These are phyloP conservation scores for Bombus confusus DNA, from an alignment of 1,140 invertebrate species.

Conservation along the genomic window DNA sequence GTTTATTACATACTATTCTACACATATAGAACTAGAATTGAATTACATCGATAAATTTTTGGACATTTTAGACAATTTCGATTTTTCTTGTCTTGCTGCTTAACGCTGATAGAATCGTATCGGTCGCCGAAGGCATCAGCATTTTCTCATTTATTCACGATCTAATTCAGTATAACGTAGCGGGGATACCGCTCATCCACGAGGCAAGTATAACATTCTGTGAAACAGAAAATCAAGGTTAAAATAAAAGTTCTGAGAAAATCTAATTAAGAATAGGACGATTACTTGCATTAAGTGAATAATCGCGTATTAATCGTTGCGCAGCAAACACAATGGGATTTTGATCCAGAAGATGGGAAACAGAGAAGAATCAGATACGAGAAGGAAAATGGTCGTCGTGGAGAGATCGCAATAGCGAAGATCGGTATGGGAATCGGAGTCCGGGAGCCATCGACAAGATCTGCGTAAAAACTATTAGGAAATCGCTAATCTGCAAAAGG, in stretches of 20 bases:
- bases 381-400: slow-evolving; percentile 71
- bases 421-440: slow-evolving; percentile 68
- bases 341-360: slow-evolving; percentile 76
- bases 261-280: background rate
- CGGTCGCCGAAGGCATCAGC: slow-evolving; percentile 50
- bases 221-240: slow-evolving; percentile 14
- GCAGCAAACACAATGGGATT: slow-evolving; percentile 76
- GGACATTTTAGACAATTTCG: background rate
- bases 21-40: background rate
- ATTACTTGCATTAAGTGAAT: background rate
- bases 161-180: slow-evolving; percentile 74
- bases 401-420: slow-evolving; percentile 64
- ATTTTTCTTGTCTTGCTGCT: slow-evolving; percentile 17
- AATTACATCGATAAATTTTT: background rate
- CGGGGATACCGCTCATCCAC: slow-evolving; percentile 71
- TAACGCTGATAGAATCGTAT: slow-evolving; percentile 16
- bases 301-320: background rate
- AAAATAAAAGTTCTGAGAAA: background rate
- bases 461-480: background rate
- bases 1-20: background rate
- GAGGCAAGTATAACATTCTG: slow-evolving; percentile 64
- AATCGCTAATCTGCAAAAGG: slow-evolving; percentile 6
- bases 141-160: slow-evolving; percentile 69
- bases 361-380: slow-evolving; percentile 72
- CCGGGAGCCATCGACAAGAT: slow-evolving; percentile 55